phyloP scores from a whole-genome alignment of 2,888 invertebrate genomes.

The Plagodis pulveraria region DNA sequence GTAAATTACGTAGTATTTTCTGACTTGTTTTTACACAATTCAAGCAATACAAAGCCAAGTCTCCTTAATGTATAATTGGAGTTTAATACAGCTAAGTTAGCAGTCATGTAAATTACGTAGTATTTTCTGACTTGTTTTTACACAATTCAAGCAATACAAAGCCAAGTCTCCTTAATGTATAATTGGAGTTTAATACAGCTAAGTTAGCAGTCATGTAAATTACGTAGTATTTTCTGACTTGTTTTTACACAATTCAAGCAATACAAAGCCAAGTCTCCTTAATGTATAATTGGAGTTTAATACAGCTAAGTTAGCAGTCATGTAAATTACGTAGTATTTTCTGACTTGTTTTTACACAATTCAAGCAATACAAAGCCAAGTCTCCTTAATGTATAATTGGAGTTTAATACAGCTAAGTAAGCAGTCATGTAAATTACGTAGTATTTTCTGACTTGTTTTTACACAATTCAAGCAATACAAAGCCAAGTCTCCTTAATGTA shows the following conservation, averaged over 20 bases:
- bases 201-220: constrained; percentile 6
- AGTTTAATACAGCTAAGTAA: constrained; percentile 19
- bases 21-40: neutral
- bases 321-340: constrained; percentile 3
- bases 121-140: constrained; percentile 1
- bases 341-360: neutral
- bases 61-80: constrained; percentile 37
- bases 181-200: constrained; percentile 24
- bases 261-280: constrained; percentile 46
- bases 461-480: too few species aligned
- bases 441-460: neutral
- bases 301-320: constrained; percentile 14
- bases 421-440: constrained; percentile 4
- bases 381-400: constrained; percentile 38
- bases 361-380: too few species aligned
- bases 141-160: too few species aligned
- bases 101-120: constrained; percentile 4
- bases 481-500: constrained; percentile 44
- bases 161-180: constrained; percentile 43
- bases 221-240: neutral
- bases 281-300: constrained; percentile 31
- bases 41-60: too few species aligned
- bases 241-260: too few species aligned
- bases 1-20: constrained; percentile 1
- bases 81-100: constrained; percentile 18